These are phyloP conservation scores for Protosalanx chinensis DNA, from an alignment of 2,797 vertebrate species.

Conservation along the genomic window DNA sequence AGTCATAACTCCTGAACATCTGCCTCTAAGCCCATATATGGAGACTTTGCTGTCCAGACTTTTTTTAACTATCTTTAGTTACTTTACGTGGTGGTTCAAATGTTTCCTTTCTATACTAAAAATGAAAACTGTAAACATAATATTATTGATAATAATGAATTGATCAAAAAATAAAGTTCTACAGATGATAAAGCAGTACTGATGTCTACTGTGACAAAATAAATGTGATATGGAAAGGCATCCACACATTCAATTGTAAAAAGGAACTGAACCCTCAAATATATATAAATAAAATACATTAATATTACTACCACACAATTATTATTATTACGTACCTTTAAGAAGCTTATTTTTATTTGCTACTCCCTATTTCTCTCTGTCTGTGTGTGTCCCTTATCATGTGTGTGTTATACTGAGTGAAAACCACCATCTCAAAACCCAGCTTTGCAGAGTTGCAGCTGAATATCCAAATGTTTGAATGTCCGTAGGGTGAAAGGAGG, in stretches of 20 bases:
- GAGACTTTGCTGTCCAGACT: background rate
- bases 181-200: no score
- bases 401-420: background rate
- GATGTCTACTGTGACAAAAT: no score
- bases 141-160: background rate
- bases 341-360: background rate
- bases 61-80: background rate
- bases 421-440: background rate
- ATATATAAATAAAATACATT: no score
- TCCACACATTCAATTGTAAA: no score
- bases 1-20: slow-evolving; percentile 15
- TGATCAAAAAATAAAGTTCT: background rate
- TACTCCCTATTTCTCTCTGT: background rate
- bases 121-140: no score
- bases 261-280: no score
- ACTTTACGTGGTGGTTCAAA: no score
- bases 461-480: background rate
- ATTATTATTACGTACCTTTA: slow-evolving; percentile 1
- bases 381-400: background rate
- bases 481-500: background rate
- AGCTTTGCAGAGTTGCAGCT: background rate
- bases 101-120: background rate
- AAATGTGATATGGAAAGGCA: no score
- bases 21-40: slow-evolving; percentile 44
- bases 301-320: no score